Conservation (phyloP, 2,888 invertebrate genomes). For the Drosophila meridiana region DNA sequence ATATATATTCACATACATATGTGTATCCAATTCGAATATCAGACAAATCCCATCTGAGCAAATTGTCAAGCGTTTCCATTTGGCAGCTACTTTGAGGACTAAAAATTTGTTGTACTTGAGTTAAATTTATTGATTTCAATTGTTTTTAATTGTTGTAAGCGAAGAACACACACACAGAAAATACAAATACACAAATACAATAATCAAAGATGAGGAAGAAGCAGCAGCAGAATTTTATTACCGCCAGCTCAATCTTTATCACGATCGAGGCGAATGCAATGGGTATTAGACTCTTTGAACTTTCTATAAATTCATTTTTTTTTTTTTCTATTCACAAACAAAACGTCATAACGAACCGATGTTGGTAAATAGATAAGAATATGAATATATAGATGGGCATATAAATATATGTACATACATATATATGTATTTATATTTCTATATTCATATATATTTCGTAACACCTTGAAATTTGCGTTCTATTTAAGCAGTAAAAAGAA, state of each 20-base stretch:
- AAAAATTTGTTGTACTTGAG: conserved; percentile 35
- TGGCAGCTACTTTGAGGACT: conserved; percentile 48
- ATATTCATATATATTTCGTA: conserved; percentile 27
- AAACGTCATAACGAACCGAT: conserved; percentile 34
- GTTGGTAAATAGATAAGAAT: conserved; percentile 38
- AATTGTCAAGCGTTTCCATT: conserved; percentile 1
- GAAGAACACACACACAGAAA: neutral
- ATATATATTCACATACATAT: neutral
- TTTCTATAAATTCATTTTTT: conserved; percentile 26
- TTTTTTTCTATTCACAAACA: conserved; percentile 14
- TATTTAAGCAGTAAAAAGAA: neutral
- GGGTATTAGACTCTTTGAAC: conserved; percentile 21
- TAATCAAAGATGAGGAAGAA: neutral
- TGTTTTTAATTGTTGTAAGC: conserved; percentile 58
- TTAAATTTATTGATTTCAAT: conserved; percentile 73
- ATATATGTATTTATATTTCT: neutral
- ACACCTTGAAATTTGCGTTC: conserved; percentile 58
- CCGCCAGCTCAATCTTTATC: conserved; percentile 31
- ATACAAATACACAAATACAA: neutral
- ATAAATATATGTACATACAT: neutral
- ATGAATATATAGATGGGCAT: neutral
- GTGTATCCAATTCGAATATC: neutral
- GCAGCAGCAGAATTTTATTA: neutral
- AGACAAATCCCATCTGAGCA: conserved; percentile 25
- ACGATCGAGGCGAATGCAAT: conserved; percentile 44